phyloP scores from a whole-genome alignment of 2,113 vertebrate species.

The Pithys albifrons region DNA sequence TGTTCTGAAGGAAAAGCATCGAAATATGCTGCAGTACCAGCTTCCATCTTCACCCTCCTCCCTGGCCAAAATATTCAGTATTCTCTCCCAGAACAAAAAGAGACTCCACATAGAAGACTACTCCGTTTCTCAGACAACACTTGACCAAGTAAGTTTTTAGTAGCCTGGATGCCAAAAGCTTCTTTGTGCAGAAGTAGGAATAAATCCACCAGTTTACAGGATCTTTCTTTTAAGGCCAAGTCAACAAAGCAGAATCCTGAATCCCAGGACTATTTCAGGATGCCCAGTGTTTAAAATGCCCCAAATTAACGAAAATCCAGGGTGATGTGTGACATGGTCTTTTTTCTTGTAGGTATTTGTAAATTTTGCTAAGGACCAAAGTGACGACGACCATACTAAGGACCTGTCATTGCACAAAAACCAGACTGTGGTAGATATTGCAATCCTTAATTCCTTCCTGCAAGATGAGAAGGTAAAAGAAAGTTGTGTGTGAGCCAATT shows the following conservation, averaged over 20 bases:
- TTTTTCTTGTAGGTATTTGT: slow-evolving; percentile 89
- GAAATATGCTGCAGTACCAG: slow-evolving; percentile 97
- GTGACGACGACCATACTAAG: slow-evolving; percentile 93
- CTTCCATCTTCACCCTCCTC: slow-evolving; percentile 90
- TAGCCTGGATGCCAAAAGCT: background rate
- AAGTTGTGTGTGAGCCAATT: slow-evolving; percentile 86
- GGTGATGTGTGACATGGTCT: background rate
- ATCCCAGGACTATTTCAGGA: background rate
- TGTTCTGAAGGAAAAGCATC: slow-evolving; percentile 91
- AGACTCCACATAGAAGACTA: slow-evolving; percentile 94
- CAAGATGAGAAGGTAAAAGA: slow-evolving; percentile 82
- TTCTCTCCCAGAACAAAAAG: slow-evolving; percentile 90
- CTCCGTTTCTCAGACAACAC: slow-evolving; percentile 96
- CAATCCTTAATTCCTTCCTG: slow-evolving; percentile 75
- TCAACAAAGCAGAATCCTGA: background rate
- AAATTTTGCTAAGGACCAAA: slow-evolving; percentile 99
- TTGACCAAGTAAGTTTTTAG: slow-evolving; percentile 91
- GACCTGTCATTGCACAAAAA: slow-evolving; percentile 88
- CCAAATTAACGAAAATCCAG: background rate
- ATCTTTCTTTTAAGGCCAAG: background rate
- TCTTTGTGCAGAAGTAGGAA: background rate
- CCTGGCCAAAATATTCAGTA: slow-evolving; percentile 92
- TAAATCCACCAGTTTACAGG: background rate
- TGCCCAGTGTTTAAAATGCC: background rate
- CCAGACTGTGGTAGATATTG: slow-evolving; percentile 81